A percentile compares a stretch with the other conserved stretches of the same genome.
Conservation (phyloP, 2,113 vertebrate genomes). For the Erpornis zantholeuca region DNA sequence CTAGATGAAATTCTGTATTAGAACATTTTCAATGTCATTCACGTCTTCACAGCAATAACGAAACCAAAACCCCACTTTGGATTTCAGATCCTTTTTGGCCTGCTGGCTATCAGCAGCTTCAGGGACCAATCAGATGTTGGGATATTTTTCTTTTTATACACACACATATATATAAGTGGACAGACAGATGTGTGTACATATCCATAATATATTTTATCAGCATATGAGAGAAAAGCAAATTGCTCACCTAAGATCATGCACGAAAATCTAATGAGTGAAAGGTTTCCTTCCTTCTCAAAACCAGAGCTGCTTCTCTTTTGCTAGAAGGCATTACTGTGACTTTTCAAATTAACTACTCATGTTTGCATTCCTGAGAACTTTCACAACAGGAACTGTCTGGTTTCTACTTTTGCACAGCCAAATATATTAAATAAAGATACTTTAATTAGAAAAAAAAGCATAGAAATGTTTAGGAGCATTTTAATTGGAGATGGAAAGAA, state of each 20-base stretch:
- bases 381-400: not conserved
- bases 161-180: not conserved
- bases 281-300: not conserved
- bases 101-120: not conserved
- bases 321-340: not conserved
- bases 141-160: not conserved
- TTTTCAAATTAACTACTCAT: not conserved
- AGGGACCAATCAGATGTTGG: not conserved
- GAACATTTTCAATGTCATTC: not conserved
- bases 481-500: not conserved
- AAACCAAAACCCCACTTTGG: not conserved
- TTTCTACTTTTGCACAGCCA: not conserved
- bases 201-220: not conserved
- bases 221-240: not conserved
- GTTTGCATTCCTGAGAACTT: not conserved
- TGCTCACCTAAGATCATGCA: not conserved
- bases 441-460: not conserved
- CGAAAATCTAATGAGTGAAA: not conserved
- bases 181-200: not conserved
- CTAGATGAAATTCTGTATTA: not conserved
- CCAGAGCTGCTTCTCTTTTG: not conserved
- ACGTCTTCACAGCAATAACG: not conserved
- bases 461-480: not conserved
- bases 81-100: not conserved
- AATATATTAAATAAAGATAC: not conserved